Evolutionary conservation across 2,888 invertebrate genomes (phyloP).

Genomic region (Loripinus fragilis): DNA sequence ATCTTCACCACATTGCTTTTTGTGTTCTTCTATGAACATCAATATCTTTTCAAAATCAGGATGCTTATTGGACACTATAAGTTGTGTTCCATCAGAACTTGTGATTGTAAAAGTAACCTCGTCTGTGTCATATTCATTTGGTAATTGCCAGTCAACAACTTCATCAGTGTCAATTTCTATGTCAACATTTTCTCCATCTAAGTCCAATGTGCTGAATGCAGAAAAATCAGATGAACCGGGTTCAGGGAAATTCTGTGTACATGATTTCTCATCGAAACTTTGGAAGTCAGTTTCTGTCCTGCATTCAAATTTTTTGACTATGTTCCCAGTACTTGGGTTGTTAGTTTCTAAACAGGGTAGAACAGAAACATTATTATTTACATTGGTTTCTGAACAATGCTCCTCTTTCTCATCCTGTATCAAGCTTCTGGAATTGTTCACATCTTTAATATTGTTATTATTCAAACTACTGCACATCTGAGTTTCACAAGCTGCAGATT

Average conservation of each 20-base stretch:
- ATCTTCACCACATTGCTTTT: background rate
- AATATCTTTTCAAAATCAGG: conserved; percentile 23
- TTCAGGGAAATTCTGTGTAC: background rate
- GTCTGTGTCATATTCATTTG: background rate
- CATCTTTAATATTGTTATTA: too few relatives aligned
- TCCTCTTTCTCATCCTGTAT: background rate
- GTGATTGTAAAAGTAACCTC: conserved; percentile 18
- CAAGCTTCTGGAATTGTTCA: too few relatives aligned
- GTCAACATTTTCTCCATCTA: background rate
- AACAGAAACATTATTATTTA: background rate
- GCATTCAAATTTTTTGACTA: background rate
- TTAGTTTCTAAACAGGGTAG: background rate
- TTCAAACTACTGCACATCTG: too few relatives aligned
- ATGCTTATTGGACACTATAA: conserved; percentile 23
- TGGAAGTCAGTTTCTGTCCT: background rate
- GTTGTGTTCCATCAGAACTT: conserved; percentile 21
- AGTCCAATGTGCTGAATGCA: background rate
- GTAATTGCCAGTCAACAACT: background rate
- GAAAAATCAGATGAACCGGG: background rate
- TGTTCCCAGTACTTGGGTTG: background rate
- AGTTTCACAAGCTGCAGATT: too few relatives aligned
- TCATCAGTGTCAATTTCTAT: conserved; percentile 6
- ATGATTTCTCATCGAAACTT: too few relatives aligned
- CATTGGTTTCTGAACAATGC: background rate
- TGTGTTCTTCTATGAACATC: conserved; percentile 13